Evolutionary conservation across 2,113 vertebrate species (phyloP).

Genomic region (Nothocercus nigrocapillus): DNA sequence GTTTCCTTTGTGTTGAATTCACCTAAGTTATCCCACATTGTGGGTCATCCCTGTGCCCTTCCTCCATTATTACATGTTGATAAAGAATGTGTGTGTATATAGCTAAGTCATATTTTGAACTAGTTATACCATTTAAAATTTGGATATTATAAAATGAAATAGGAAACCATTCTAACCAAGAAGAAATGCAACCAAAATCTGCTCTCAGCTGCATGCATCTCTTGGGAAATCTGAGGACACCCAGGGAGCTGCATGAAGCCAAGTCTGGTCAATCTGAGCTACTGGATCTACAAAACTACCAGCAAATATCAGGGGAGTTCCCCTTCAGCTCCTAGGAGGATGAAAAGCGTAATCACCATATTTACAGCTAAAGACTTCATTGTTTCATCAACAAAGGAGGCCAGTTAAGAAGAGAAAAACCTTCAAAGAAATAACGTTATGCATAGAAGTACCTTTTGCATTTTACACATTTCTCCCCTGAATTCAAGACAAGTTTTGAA

Average conservation of each 20-base stretch:
- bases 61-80: background rate
- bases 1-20: background rate
- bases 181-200: background rate
- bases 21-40: background rate
- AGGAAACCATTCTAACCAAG: background rate
- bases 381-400: background rate
- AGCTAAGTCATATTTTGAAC: background rate
- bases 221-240: background rate
- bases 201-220: background rate
- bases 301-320: background rate
- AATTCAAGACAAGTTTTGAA: conserved; percentile 9
- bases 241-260: background rate
- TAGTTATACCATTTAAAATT: background rate
- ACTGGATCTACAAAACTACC: background rate
- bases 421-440: background rate
- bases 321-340: background rate
- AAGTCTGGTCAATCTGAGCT: background rate
- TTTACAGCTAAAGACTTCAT: background rate
- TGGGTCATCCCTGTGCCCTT: background rate
- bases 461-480: background rate
- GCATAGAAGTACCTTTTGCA: background rate
- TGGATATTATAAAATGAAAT: background rate
- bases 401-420: background rate
- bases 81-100: background rate
- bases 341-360: background rate